Evolutionary conservation across 2,113 vertebrate genomes (phyloP).

Genomic region (Charadrius vociferus): DNA sequence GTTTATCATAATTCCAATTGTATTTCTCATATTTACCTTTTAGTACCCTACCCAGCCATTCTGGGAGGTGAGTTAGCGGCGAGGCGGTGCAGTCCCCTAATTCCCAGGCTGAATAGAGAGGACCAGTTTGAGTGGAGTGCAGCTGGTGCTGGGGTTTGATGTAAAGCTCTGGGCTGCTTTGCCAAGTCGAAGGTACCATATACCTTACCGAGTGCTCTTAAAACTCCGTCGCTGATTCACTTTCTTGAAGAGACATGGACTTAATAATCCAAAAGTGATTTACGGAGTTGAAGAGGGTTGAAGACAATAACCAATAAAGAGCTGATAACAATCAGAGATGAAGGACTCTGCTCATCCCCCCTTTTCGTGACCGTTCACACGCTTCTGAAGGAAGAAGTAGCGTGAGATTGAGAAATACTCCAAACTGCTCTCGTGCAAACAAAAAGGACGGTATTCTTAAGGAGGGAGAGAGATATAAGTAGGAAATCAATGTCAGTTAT

Average conservation of each 20-base stretch:
- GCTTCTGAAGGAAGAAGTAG: background rate
- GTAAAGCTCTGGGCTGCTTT: background rate
- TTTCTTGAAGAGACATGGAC: background rate
- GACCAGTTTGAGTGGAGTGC: background rate
- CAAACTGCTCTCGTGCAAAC: background rate
- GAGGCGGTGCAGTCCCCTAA: background rate
- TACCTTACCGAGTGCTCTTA: background rate
- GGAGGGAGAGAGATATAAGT: background rate
- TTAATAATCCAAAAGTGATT: background rate
- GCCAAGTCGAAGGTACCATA: background rate
- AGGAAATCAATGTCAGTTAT: constrained; percentile 3
- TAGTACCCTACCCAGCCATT: constrained; percentile 42
- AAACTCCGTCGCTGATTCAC: background rate
- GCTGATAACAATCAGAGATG: background rate
- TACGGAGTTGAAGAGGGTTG: background rate
- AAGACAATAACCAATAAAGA: background rate
- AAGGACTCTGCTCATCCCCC: background rate
- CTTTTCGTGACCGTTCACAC: background rate
- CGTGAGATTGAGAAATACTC: background rate
- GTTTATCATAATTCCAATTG: constrained; percentile 84
- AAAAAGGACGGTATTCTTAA: background rate
- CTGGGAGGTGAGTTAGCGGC: constrained; percentile 7
- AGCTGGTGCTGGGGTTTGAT: background rate
- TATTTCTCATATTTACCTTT: constrained; percentile 83
- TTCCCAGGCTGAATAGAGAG: background rate